Evolutionary conservation across 2,888 invertebrate genomes (phyloP).

Genomic region (Fragum sueziense): DNA sequence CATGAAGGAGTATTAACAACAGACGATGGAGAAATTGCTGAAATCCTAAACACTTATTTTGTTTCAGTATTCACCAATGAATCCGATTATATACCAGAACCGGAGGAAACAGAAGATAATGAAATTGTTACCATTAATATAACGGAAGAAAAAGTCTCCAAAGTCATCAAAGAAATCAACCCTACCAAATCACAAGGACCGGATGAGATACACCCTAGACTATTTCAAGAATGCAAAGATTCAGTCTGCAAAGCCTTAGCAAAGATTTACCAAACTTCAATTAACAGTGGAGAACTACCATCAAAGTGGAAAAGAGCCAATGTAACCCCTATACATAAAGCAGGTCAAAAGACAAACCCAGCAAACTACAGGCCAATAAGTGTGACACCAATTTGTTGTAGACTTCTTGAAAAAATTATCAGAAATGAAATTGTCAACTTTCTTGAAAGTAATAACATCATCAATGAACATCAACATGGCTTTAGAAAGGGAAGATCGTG

Average conservation of each 20-base stretch:
- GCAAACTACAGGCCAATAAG: conserved; percentile 5
- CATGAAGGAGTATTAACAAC: too few relatives aligned
- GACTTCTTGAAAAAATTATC: not conserved
- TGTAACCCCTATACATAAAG: not conserved
- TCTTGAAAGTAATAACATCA: too few relatives aligned
- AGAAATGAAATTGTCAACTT: too few relatives aligned
- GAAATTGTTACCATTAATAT: too few relatives aligned
- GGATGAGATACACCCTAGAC: not conserved
- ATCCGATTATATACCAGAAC: too few relatives aligned
- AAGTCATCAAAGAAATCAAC: not conserved
- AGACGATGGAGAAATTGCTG: too few relatives aligned
- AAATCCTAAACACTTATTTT: too few relatives aligned
- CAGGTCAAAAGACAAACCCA: not conserved
- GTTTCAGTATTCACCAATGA: too few relatives aligned
- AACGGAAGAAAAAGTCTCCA: too few relatives aligned
- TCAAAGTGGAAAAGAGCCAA: not conserved
- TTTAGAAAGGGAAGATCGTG: too few relatives aligned
- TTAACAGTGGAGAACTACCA: not conserved
- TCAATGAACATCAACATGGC: too few relatives aligned
- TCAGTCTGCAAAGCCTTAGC: not conserved
- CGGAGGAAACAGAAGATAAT: too few relatives aligned
- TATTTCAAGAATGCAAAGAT: not conserved
- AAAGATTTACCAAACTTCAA: not conserved
- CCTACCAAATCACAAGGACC: not conserved
- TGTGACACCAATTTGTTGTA: not conserved